Conservation (phyloP, 1,140 invertebrate species). For the Colletes gigas region DNA sequence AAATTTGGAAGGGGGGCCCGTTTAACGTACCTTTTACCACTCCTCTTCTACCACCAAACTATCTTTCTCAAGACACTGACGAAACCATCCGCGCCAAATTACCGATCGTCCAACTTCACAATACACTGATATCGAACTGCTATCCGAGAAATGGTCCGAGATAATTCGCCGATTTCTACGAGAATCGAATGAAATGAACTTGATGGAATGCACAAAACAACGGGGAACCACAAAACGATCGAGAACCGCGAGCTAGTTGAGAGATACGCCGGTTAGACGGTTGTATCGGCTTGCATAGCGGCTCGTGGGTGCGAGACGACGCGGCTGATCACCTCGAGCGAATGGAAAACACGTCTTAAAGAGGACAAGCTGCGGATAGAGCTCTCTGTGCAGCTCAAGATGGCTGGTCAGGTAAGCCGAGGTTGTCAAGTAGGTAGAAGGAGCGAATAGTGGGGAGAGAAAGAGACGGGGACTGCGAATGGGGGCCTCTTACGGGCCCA, state of each 20-base stretch:
- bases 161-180: neutral
- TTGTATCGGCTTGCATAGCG: constrained; percentile 38
- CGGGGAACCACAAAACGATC: neutral
- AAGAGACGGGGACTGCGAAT: constrained; percentile 39
- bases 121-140: neutral
- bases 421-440: constrained; percentile 58
- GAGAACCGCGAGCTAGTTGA: neutral
- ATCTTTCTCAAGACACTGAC: neutral
- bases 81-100: constrained; percentile 21
- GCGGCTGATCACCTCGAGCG: constrained; percentile 45
- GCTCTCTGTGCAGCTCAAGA: constrained; percentile 53
- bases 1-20: too few species aligned
- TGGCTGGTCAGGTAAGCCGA: constrained; percentile 63
- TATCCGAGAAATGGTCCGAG: neutral
- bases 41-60: neutral
- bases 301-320: constrained; percentile 35
- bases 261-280: constrained; percentile 1
- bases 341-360: constrained; percentile 40
- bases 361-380: constrained; percentile 56
- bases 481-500: constrained; percentile 31
- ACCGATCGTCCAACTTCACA: neutral
- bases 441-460: constrained; percentile 29
- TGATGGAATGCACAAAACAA: neutral
- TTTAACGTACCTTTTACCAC: constrained; percentile 4
- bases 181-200: too few species aligned